These are phyloP conservation scores for Dermochelys coriacea DNA, from an alignment of 2,797 vertebrate genomes.

Conservation along the genomic window DNA sequence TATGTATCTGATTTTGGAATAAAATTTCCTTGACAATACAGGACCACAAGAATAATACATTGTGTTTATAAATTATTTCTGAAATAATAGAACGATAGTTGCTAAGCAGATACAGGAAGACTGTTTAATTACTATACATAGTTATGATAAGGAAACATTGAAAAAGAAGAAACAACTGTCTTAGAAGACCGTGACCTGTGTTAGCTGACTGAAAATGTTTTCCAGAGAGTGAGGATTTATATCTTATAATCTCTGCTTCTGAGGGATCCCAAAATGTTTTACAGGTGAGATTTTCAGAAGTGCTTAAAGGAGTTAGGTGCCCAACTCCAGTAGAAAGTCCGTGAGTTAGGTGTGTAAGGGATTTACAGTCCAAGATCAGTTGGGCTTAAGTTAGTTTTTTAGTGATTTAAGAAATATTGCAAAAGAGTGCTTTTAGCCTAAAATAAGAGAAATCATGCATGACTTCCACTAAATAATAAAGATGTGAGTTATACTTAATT, in stretches of 20 bases:
- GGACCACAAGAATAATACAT: slow-evolving; percentile 56
- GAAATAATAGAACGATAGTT: slow-evolving; percentile 51
- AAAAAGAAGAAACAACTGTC: slow-evolving; percentile 51
- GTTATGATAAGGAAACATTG: slow-evolving; percentile 62
- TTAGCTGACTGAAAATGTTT: slow-evolving; percentile 13
- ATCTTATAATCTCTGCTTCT: neutral
- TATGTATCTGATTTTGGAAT: slow-evolving; percentile 48
- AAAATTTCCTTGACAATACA: slow-evolving; percentile 48
- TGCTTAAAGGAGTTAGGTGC: fast-evolving
- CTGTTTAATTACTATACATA: slow-evolving; percentile 55
- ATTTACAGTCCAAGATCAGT: neutral
- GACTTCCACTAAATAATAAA: neutral
- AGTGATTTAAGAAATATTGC: neutral
- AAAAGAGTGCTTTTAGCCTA: neutral
- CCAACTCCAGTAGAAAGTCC: neutral
- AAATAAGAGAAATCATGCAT: neutral
- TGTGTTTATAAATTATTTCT: slow-evolving; percentile 60
- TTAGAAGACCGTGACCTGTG: neutral
- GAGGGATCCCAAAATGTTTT: neutral
- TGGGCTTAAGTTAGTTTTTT: neutral
- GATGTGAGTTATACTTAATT: neutral
- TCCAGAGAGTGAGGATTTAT: neutral
- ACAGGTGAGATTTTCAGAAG: neutral
- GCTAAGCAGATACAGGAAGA: slow-evolving; percentile 65
- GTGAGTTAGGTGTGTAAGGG: neutral